Percentiles rank a stretch among this genome's conserved stretches.
Evolutionary conservation across 2,113 vertebrate genomes (phyloP).

Genomic region (Leptocoma aspasia): DNA sequence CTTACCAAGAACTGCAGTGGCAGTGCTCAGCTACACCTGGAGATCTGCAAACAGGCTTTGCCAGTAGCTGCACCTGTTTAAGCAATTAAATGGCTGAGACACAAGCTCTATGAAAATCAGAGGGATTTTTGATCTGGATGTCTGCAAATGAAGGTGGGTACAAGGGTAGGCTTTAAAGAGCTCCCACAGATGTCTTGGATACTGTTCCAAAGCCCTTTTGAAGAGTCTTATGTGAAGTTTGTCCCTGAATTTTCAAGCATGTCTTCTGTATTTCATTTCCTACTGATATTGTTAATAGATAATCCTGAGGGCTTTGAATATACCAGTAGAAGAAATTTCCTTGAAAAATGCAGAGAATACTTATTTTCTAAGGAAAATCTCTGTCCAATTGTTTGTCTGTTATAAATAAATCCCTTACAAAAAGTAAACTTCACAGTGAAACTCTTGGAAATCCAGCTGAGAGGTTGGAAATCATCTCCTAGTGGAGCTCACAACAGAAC

Average conservation of each 20-base stretch:
- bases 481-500: background rate
- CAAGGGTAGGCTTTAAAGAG: background rate
- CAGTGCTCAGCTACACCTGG: background rate
- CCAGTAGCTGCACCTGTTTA: background rate
- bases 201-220: background rate
- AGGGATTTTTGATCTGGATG: background rate
- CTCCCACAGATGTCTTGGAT: background rate
- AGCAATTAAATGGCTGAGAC: background rate
- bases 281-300: background rate
- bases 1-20: background rate
- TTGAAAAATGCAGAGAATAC: background rate
- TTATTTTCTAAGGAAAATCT: background rate
- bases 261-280: background rate
- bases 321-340: background rate
- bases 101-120: background rate
- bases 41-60: background rate
- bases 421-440: slow-evolving; percentile 18
- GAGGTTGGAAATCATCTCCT: slow-evolving; percentile 36
- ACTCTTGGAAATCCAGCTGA: slow-evolving; percentile 12
- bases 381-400: background rate
- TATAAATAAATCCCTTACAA: slow-evolving; percentile 15
- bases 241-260: background rate
- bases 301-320: background rate
- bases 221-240: background rate
- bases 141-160: background rate